phyloP scores from a whole-genome alignment of 64 coral and sea anemone species.

The Pachyseris speciosa region DNA sequence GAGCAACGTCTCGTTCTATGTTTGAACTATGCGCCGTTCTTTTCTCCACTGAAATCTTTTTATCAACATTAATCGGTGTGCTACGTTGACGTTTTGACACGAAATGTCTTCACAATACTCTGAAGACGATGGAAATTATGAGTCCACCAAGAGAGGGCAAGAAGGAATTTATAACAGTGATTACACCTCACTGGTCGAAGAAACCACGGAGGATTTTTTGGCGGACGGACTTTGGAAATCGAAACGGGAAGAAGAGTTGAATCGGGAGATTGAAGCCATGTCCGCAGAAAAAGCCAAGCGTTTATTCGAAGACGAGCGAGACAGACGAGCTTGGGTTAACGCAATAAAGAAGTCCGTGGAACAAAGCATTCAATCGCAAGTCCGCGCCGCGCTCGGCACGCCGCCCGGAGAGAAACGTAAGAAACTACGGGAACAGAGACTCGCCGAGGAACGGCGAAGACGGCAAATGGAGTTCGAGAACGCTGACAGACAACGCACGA shows the following conservation, averaged over 20 bases:
- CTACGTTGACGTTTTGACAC: background rate
- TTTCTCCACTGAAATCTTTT: background rate
- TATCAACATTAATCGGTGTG: background rate
- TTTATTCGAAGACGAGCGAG: slow-evolving; percentile 81
- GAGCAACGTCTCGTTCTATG: background rate
- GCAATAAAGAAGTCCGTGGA: slow-evolving; percentile 89
- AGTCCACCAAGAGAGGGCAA: background rate
- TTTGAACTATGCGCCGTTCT: background rate
- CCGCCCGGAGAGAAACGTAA: slow-evolving; percentile 77
- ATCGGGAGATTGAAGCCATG: slow-evolving; percentile 69
- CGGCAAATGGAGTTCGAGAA: slow-evolving; percentile 30
- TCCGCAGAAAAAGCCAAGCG: slow-evolving; percentile 86
- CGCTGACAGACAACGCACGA: slow-evolving; percentile 11
- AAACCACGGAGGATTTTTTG: slow-evolving; percentile 17
- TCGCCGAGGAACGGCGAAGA: slow-evolving; percentile 59
- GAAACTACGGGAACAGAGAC: slow-evolving; percentile 60
- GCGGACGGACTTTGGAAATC: slow-evolving; percentile 47
- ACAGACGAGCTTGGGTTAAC: slow-evolving; percentile 67
- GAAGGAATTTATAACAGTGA: background rate
- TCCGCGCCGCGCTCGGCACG: slow-evolving; percentile 70
- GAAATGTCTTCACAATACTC: slow-evolving; percentile 5
- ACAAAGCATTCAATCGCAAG: slow-evolving; percentile 80
- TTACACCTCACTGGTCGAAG: background rate
- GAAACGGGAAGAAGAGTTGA: slow-evolving; percentile 30
- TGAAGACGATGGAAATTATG: background rate